phyloP scores from a whole-genome alignment of 1,140 invertebrate genomes.

The Drosophila malerkotliana region DNA sequence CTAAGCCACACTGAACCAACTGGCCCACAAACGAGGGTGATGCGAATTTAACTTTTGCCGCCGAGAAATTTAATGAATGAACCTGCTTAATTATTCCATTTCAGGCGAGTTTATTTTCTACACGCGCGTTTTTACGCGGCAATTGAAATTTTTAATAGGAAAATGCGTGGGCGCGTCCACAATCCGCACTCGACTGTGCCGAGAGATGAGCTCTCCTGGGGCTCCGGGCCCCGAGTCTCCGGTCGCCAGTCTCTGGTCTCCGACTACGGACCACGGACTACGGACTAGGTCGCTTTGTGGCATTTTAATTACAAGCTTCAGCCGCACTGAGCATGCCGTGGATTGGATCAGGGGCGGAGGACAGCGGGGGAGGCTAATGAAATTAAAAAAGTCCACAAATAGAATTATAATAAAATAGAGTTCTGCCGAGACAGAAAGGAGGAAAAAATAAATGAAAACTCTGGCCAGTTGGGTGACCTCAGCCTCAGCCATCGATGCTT shows the following conservation, averaged over 20 bases:
- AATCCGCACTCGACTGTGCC: slow-evolving; percentile 61
- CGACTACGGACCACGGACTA: neutral
- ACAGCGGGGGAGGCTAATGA: slow-evolving; percentile 53
- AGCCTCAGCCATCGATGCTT: slow-evolving; percentile 33
- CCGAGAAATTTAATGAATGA: slow-evolving; percentile 72
- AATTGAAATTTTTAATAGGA: slow-evolving; percentile 82
- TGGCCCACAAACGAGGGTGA: slow-evolving; percentile 8
- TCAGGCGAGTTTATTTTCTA: slow-evolving; percentile 76
- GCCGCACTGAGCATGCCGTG: slow-evolving; percentile 16
- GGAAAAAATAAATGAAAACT: slow-evolving; percentile 7
- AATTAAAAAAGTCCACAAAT: slow-evolving; percentile 78
- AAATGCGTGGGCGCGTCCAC: slow-evolving; percentile 79
- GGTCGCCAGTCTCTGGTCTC: neutral
- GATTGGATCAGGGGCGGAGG: neutral
- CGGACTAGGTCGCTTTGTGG: slow-evolving; percentile 61
- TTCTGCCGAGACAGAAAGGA: slow-evolving; percentile 15
- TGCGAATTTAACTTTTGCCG: slow-evolving; percentile 67
- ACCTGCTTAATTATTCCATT: slow-evolving; percentile 79
- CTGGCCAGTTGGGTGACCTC: slow-evolving; percentile 24
- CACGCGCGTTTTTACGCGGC: slow-evolving; percentile 78
- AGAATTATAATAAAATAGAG: slow-evolving; percentile 78
- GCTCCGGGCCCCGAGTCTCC: slow-evolving; percentile 3
- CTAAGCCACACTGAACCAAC: slow-evolving; percentile 26
- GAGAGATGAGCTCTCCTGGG: slow-evolving; percentile 49
- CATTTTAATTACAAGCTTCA: slow-evolving; percentile 74